Base-by-base conservation (phyloP, 2,797 vertebrate species). In the Tolypeutes matacus region DNA sequence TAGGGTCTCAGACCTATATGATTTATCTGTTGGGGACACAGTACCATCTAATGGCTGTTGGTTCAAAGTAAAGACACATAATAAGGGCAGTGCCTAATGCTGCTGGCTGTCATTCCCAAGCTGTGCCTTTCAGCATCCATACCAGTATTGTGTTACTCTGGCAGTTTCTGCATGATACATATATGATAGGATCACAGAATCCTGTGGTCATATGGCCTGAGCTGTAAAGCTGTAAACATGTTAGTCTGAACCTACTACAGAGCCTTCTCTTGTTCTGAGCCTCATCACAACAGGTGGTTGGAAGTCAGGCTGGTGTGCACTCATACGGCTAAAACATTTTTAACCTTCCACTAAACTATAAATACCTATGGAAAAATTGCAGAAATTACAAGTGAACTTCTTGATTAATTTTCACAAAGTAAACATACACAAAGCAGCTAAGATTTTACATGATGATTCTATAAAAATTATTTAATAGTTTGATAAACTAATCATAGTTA, bases 401-500 rank as follows among this genome's bases (percentile, higher is more conserved):
- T 72, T 87, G 65, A 58, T 67, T 18, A 31, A 14, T 86, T 95
- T 86, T 72, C 36, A 82, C 9, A 83, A 86, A 70, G 53, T 77
- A 90, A 89, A 76, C n/a, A 86, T 5, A 70, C 36, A 20, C 2
- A 46, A 85, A 53, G 60, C 5, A 93, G 29, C 36, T 69, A 65
- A 91, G 29, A 64, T 84, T 95, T 91, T 93, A 56, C 42, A 58
- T n/a, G 27, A 46, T 34, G 72, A 81, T 56, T 83, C 64, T 58
- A 85, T 86, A 84, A 91, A 64, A 96, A 69, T 86, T 69, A 77
- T 70, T 90, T 85, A 49, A 77, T 89, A 86, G 14, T 72, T 94
- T 91, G 39, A 91, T 85, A 94, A 89, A 72, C 39, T 17, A 76
- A 8, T 90, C 62, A 70, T 70, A 31, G 20, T 78, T 95, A 42